Conservation (phyloP, 2,797 vertebrate genomes). For the Lagorchestes hirsutus region DNA sequence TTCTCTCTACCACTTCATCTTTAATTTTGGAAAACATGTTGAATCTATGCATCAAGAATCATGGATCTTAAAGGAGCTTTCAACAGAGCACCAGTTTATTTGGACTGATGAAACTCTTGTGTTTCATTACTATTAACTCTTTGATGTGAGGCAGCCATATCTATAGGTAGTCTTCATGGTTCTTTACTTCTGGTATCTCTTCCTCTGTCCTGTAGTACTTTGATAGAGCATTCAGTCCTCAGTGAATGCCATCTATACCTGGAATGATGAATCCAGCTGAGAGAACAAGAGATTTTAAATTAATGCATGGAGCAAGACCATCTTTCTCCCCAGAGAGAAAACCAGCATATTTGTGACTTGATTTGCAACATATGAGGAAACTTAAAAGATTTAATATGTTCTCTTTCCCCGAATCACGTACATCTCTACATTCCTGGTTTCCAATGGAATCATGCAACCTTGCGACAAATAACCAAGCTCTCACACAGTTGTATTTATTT, state of each 20-base stretch:
- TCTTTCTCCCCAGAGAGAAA: conserved; percentile 17
- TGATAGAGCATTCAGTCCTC: conserved; percentile 52
- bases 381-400: background rate
- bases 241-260: conserved; percentile 37
- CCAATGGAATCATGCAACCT: conserved; percentile 37
- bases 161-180: conserved; percentile 31
- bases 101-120: conserved; percentile 48
- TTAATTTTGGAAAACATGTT: background rate
- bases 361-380: conserved; percentile 15
- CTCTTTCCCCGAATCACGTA: background rate
- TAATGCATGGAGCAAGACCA: conserved; percentile 55
- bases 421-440: conserved; percentile 11
- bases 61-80: background rate
- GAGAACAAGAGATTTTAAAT: conserved; percentile 20
- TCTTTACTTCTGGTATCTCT: conserved; percentile 20
- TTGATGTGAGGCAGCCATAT: conserved; percentile 42
- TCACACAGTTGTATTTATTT: conserved; percentile 40
- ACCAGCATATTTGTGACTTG: background rate
- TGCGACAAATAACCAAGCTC: background rate
- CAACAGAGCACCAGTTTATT: conserved; percentile 10
- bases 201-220: conserved; percentile 21
- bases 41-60: background rate
- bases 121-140: conserved; percentile 45
- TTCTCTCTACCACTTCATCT: background rate
- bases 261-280: background rate